phyloP scores from a whole-genome alignment of 2,113 vertebrate genomes.

The Zosterops pallidus region DNA sequence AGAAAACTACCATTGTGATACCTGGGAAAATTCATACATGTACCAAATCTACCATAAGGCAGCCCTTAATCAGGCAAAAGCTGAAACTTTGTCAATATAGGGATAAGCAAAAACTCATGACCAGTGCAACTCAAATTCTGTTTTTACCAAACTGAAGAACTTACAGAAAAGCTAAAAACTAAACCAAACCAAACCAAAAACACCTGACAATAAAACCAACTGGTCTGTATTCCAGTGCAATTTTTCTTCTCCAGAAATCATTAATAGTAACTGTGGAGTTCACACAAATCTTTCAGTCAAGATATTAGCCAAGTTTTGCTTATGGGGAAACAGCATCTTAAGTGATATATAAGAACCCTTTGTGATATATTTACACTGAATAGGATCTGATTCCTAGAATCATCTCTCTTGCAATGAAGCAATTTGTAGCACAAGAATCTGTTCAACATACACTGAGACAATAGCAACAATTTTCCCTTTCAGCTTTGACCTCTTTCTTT shows the following conservation, averaged over 20 bases:
- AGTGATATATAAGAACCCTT: not conserved
- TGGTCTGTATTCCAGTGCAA: not conserved
- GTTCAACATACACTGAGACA: not conserved
- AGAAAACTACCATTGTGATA: not conserved
- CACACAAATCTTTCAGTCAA: not conserved
- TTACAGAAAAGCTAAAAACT: not conserved
- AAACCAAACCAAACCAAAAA: not conserved
- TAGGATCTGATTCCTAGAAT: not conserved
- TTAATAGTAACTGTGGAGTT: not conserved
- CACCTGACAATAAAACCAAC: not conserved
- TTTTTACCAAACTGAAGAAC: not conserved
- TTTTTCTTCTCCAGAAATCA: not conserved
- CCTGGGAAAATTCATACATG: not conserved
- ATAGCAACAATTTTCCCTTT: not conserved
- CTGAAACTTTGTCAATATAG: not conserved
- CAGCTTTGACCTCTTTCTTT: not conserved
- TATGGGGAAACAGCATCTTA: not conserved
- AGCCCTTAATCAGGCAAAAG: not conserved
- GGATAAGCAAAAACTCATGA: not conserved
- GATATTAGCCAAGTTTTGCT: not conserved
- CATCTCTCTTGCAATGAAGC: not conserved
- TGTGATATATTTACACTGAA: not conserved
- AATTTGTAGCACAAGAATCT: not conserved
- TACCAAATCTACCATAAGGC: not conserved
- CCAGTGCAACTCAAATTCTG: not conserved